Base-by-base conservation (phyloP, 2,113 vertebrate genomes). In the Hypanus sabinus region DNA sequence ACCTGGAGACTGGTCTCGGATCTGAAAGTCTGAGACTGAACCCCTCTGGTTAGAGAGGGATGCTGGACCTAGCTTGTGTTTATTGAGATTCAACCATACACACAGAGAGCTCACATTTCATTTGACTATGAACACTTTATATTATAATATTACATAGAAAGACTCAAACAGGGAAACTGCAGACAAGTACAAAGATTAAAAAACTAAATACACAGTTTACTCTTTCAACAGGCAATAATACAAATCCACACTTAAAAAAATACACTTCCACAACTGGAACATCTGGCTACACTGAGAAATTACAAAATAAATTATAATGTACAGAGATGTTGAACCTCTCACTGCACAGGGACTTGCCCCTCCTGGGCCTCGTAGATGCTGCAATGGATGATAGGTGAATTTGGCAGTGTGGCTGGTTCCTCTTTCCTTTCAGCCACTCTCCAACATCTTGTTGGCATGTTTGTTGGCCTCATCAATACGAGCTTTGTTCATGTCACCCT, bases 391-490 rank as follows among this genome's bases (percentile, higher is more conserved):
- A 75, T 77, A 36, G 93, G 6, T 70, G 75, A 30, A 33, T 93
- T 30, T 93, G 65, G 92, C 92, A 38, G 33, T 60, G 27, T 3
- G 38, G 95, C 94, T 93, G 14, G 18, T 7, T 30, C 8, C 0
- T n/a, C 5, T n/a, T 7, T 90, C 16, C 20, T 18, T 33, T 90
- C 85, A 97, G 96, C 94, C 94, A 81, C 94, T 94, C 33, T 85
- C 94, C 55, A 94, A 27, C 76, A 94, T 94, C 94, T 96, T 97
- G 95, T 96, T 97, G 22, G 97, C 97, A 91, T 96, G 96, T 95
- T 97, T 96, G 94, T 97, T 98, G 95, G 97, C 97, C 14, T 96
- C 96, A 5, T 94, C 95, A 94, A 98, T 98, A 60, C 97, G 97
- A 30, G 96, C 96, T 94, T 97, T 95, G 30, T 98, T 98, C 76